Evolutionary conservation across 2,888 invertebrate genomes (phyloP).

Genomic region (Crematogaster levior): DNA sequence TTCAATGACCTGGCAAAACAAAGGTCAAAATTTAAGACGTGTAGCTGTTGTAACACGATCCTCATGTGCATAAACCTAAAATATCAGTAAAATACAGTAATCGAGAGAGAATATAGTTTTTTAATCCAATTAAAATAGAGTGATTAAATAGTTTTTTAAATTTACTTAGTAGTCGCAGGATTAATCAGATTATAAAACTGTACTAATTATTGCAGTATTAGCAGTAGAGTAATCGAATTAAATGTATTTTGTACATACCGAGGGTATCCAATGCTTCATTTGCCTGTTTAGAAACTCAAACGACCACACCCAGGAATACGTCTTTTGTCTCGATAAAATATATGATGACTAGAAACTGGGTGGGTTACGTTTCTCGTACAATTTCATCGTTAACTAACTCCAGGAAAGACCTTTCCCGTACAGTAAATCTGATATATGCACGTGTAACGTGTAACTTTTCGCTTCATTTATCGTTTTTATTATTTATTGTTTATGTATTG

Average conservation of each 20-base stretch:
- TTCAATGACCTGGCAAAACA: neutral
- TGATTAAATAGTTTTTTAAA: neutral
- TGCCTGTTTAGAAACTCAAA: neutral
- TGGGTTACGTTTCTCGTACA: neutral
- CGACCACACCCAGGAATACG: constrained; percentile 50
- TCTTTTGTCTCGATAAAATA: constrained; percentile 42
- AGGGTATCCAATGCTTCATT: constrained; percentile 57
- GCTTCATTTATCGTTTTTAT: neutral
- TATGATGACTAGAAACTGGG: neutral
- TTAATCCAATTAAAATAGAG: neutral
- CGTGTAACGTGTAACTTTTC: neutral
- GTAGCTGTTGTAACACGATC: neutral
- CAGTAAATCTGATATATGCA: neutral
- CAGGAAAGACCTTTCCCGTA: neutral
- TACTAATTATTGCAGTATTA: neutral
- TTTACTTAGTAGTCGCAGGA: neutral
- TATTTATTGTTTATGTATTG: neutral
- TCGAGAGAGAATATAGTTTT: neutral
- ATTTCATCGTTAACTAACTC: neutral
- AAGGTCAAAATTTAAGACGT: neutral
- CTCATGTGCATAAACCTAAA: neutral
- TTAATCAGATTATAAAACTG: neutral
- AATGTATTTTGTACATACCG: constrained; percentile 55
- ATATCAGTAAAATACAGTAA: too few relatives aligned
- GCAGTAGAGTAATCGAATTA: constrained; percentile 72